phyloP scores from a whole-genome alignment of 2,797 vertebrate species.

The Crenuchus spilurus region DNA sequence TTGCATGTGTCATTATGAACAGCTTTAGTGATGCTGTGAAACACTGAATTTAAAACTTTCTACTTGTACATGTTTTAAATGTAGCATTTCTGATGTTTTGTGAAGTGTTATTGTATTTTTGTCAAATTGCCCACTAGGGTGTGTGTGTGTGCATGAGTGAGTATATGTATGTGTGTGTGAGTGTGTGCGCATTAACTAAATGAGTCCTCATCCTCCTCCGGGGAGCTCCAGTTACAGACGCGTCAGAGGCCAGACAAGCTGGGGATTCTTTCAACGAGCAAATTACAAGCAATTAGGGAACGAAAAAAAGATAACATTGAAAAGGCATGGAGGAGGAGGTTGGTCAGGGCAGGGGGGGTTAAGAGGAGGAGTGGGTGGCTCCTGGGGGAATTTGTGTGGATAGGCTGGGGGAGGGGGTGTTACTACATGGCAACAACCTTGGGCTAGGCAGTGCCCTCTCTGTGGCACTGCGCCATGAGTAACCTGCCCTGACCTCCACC shows the following conservation, averaged over 20 bases:
- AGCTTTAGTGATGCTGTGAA: too few species aligned
- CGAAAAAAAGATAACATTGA: conserved; percentile 78
- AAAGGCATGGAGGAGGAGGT: conserved; percentile 69
- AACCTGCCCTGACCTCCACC: conserved; percentile 69
- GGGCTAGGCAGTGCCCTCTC: conserved; percentile 28
- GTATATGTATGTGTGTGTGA: conserved; percentile 48
- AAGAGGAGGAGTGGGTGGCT: conserved; percentile 53
- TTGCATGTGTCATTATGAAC: too few species aligned
- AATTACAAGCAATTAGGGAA: conserved; percentile 78
- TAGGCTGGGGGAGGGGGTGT: background rate
- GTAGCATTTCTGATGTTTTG: too few species aligned
- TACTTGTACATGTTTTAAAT: too few species aligned
- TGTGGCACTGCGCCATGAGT: conserved; percentile 64
- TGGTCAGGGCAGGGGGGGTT: conserved; percentile 46
- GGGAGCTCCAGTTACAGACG: conserved; percentile 75
- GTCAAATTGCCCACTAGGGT: too few species aligned
- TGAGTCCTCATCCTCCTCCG: conserved; percentile 56
- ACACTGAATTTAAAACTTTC: too few species aligned
- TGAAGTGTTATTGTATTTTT: too few species aligned
- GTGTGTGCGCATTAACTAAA: conserved; percentile 57
- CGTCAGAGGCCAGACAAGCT: conserved; percentile 70
- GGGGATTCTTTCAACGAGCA: conserved; percentile 75
- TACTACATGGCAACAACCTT: background rate
- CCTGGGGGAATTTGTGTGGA: conserved; percentile 9
- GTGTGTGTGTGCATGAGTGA: conserved; percentile 42